Evolutionary conservation across 2,888 invertebrate genomes (phyloP).

Genomic region (Drosophila mimica): DNA sequence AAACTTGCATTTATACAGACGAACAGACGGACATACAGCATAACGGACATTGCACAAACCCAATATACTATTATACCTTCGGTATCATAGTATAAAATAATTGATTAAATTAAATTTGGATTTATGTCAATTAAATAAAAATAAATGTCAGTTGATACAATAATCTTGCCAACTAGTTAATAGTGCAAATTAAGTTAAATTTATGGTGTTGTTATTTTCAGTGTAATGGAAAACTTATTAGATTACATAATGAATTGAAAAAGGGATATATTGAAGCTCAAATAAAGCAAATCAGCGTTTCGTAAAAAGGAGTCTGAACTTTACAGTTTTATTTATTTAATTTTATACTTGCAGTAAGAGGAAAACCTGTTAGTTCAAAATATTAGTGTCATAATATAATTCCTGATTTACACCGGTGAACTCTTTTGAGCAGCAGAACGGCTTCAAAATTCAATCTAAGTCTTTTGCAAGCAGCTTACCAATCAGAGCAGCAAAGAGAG

Average conservation of each 20-base stretch:
- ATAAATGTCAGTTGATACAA: not conserved
- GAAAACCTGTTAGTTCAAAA: slow-evolving; percentile 11
- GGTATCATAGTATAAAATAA: too few relatives aligned
- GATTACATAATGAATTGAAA: not conserved
- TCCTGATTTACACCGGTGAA: not conserved
- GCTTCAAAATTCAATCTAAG: slow-evolving; percentile 36
- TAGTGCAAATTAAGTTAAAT: not conserved
- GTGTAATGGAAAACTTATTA: not conserved
- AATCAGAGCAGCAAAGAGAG: slow-evolving; percentile 6
- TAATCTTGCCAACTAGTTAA: not conserved
- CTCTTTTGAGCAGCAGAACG: slow-evolving; percentile 10
- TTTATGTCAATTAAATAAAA: not conserved
- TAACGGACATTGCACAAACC: too few relatives aligned
- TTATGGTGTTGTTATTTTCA: not conserved
- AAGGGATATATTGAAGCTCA: not conserved
- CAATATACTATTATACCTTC: too few relatives aligned
- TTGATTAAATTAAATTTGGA: not conserved
- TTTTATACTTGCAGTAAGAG: not conserved
- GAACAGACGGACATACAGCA: too few relatives aligned
- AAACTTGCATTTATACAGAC: too few relatives aligned
- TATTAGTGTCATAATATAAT: slow-evolving; percentile 10
- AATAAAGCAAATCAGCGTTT: not conserved
- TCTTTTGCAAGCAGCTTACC: slow-evolving; percentile 65
- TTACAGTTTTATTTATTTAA: not conserved
- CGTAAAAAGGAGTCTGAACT: not conserved